Evolutionary conservation across 35 echinoderm and acorn worm genomes (phyloP), one percentile per base, ranked within the genome.

Genomic region (Apostichopus californicus): DNA sequence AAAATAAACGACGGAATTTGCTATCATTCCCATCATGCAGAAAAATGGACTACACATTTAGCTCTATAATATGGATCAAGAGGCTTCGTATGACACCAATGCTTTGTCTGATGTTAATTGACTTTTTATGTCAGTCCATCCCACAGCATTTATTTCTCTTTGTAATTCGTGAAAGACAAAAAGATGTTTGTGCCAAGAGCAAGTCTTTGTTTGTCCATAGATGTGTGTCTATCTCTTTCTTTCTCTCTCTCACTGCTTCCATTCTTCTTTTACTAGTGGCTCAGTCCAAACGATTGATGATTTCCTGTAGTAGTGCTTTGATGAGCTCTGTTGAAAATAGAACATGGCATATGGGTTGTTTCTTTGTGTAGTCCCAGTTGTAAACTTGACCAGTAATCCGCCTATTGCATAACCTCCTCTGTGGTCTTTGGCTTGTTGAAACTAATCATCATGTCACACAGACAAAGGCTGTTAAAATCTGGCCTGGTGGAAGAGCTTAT

Each of bases 381-480:
- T 83, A 83, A 83, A 83, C 80, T 83, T 83, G 80, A 83, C 80
- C 55, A 56, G 52, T 83, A 83, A 83, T 25, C 17, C 80, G 26
- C 80, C 64, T 83, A 83, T 83, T 83, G 55, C 80, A 83, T 83
- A 83, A 83, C 80, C 80, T n/a, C 80, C 80, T 55, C 9, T 83
- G 80, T 17, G 18, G 64, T 14, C 64, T 68, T 18, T 18, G 18
- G 11, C 1, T 68, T 68, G 64, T 68, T 68, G 11, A 11, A 11
- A 68, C 64, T 4, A 68, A 10, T 68, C 64, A 68, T 5, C 18
- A 18, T 68, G 11, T 68, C 64, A 68, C 34, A 46, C 34, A 18
- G 64, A 68, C 64, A 68, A 68, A 68, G 64, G 64, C 64, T 14
- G 64, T 14, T 68, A 18, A 68, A 68, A 46, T 46, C 34, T 46